Evolutionary conservation across 2,888 invertebrate species (phyloP), one percentile per base, ranked within the genome.

Genomic region (Ectemnius cavifrons): DNA sequence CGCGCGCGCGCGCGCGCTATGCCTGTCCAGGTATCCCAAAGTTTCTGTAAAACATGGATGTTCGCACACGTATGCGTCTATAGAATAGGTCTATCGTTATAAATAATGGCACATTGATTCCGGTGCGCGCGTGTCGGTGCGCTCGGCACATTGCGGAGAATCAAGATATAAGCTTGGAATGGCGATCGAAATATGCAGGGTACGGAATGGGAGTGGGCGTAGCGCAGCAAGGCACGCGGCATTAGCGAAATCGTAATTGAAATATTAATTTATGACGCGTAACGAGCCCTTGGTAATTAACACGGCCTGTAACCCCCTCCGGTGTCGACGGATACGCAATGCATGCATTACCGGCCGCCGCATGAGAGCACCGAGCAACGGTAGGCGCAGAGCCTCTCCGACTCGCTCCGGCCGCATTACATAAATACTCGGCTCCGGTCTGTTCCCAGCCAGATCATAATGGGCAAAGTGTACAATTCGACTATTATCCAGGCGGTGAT

Each of bases 241-340:
- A 87, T 86, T 86, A 84, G 82, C 83, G 82, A 83, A 85, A 84
- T 86, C 83, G 84, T 88, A 89, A 89, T 89, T 89, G 89, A 89
- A 89, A 88, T 89, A 89, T 89, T 89, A 89, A 89, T 89, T 89
- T 88, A 89, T 88, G 84, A 84, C 81, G 83, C 84, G 77, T 85
- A 87, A 86, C 85, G 86, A 84, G 78, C 83, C 78, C 79, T 77
- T 76, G 76, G 87, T 89, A 89, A 89, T 89, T 88, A 89, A 89
- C 89, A 89, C 86, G 86, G 81, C 84, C 78, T 77, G 85, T 84
- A 85, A 86, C 84, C 85, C 76, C 84, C 37, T n/a, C 8, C 37
- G 37, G 86, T 82, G 86, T 84, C 82, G 84, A 81, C 82, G 85
- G 84, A 86, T 85, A 84, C 84, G 85, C 85, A 85, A 88, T 88